Evolutionary conservation across 2,888 invertebrate species (phyloP).

Genomic region (Hymenopus coronatus): DNA sequence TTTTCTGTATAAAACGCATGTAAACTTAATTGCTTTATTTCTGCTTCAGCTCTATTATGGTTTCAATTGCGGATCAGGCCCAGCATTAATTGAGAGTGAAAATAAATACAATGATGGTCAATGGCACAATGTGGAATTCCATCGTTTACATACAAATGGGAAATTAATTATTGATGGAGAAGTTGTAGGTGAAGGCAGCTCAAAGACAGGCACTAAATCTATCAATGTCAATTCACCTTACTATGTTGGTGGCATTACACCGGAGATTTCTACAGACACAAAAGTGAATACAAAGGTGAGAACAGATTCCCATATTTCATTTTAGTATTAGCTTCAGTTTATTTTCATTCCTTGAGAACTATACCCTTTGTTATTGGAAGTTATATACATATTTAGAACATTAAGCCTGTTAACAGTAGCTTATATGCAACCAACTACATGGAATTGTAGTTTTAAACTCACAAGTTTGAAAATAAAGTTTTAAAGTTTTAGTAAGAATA

Average conservation of each 20-base stretch:
- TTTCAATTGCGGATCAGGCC: slow-evolving; percentile 69
- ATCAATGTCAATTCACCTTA: slow-evolving; percentile 68
- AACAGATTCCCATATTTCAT: too few species aligned
- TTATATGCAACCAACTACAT: too few species aligned
- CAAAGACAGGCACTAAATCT: slow-evolving; percentile 49
- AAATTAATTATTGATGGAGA: slow-evolving; percentile 63
- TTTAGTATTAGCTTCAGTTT: too few species aligned
- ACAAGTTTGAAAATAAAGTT: too few species aligned
- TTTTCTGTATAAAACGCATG: too few species aligned
- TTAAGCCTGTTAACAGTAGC: neutral
- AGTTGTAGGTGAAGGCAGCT: slow-evolving; percentile 54
- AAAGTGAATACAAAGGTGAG: slow-evolving; percentile 44
- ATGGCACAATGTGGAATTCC: slow-evolving; percentile 76
- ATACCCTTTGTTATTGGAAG: too few species aligned
- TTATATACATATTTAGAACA: slow-evolving; percentile 9
- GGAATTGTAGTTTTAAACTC: neutral
- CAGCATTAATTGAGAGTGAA: slow-evolving; percentile 57
- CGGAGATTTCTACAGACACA: slow-evolving; percentile 49
- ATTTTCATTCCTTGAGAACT: too few species aligned
- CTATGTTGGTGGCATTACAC: slow-evolving; percentile 77
- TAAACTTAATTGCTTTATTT: neutral
- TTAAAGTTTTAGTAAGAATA: too few species aligned
- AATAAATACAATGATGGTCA: slow-evolving; percentile 65
- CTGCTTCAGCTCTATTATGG: slow-evolving; percentile 59
- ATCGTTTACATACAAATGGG: slow-evolving; percentile 61